Evolutionary conservation across 2,797 vertebrate genomes (phyloP).

Genomic region (Perodicticus potto): DNA sequence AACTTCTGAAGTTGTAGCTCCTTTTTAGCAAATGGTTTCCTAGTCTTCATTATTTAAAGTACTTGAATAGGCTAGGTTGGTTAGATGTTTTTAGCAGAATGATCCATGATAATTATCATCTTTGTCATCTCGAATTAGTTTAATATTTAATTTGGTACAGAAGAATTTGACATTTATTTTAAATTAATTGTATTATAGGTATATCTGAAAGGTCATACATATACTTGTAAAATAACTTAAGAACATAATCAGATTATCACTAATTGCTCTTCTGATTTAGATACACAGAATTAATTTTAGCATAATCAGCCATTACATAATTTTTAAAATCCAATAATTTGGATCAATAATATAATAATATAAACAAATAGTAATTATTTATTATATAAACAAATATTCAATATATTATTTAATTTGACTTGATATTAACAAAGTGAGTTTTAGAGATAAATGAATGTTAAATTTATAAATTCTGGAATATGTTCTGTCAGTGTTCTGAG

Average conservation of each 20-base stretch:
- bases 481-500: background rate
- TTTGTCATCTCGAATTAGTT: conserved; percentile 8
- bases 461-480: conserved; percentile 25
- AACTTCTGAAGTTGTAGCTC: background rate
- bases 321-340: conserved; percentile 14
- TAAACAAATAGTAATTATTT: background rate
- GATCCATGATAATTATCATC: background rate
- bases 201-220: background rate
- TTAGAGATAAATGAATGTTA: conserved; percentile 35
- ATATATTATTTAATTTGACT: conserved; percentile 7
- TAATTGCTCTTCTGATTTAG: conserved; percentile 17
- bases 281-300: conserved; percentile 20
- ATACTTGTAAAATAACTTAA: conserved; percentile 7
- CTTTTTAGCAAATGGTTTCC: conserved; percentile 36
- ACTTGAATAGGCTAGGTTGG: background rate
- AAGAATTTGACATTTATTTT: background rate
- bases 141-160: conserved; percentile 24
- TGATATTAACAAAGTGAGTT: conserved; percentile 20
- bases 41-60: conserved; percentile 7
- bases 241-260: background rate
- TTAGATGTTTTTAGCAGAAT: background rate
- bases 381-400: conserved; percentile 10
- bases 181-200: background rate
- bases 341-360: conserved; percentile 21
- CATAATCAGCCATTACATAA: conserved; percentile 2